Evolutionary conservation across 1,140 invertebrate species (phyloP).

Genomic region (Maconellicoccus hirsutus): DNA sequence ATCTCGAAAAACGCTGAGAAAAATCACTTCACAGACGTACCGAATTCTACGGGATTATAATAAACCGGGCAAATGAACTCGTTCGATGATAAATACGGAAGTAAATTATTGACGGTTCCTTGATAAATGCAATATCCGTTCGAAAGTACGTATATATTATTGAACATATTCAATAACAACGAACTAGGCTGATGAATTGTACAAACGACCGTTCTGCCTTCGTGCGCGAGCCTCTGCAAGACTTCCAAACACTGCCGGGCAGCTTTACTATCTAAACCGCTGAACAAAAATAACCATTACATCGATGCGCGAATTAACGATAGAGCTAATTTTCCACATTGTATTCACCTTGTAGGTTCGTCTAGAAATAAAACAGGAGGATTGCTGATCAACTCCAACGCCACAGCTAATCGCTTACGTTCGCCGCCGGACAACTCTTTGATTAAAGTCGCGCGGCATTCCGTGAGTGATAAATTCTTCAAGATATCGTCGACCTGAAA

Average conservation of each 20-base stretch:
- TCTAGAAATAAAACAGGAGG: constrained; percentile 86
- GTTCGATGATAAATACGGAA: not conserved
- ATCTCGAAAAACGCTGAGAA: no score
- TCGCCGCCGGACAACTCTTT: constrained; percentile 75
- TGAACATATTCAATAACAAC: not conserved
- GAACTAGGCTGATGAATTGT: constrained; percentile 22
- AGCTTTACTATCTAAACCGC: constrained; percentile 23
- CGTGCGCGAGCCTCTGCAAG: not conserved
- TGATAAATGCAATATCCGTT: constrained; percentile 20
- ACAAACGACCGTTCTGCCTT: constrained; percentile 18
- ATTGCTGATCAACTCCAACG: constrained; percentile 73
- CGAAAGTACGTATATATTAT: constrained; percentile 8
- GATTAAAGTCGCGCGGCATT: constrained; percentile 47
- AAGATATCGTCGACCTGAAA: constrained; percentile 26
- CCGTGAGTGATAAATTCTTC: constrained; percentile 23
- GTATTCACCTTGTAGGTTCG: constrained; percentile 75
- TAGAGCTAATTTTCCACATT: not conserved
- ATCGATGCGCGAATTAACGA: not conserved
- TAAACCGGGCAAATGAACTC: constrained; percentile 3
- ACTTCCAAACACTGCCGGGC: constrained; percentile 17
- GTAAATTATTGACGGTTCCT: constrained; percentile 13
- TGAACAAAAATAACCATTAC: constrained; percentile 10
- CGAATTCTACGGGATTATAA: constrained; percentile 22
- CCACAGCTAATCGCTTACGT: constrained; percentile 74
- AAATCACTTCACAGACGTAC: no score